Evolutionary conservation across 2,113 vertebrate genomes (phyloP).

Genomic region (Sylvietta virens): DNA sequence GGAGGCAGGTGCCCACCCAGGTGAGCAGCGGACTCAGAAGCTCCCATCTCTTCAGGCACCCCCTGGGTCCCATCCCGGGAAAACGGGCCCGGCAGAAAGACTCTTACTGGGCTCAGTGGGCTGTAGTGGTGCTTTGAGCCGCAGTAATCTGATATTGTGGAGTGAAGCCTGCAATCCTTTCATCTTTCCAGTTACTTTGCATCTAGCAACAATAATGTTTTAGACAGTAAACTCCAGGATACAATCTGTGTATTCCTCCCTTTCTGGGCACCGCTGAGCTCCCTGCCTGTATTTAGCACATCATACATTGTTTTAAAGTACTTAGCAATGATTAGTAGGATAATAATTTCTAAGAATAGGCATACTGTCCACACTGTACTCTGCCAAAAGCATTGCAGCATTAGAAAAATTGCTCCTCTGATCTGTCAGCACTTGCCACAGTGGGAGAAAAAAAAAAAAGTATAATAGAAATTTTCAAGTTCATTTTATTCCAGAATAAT

Average conservation of each 20-base stretch:
- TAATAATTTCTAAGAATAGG: background rate
- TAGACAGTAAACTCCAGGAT: background rate
- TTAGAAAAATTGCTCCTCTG: background rate
- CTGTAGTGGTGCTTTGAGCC: background rate
- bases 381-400: background rate
- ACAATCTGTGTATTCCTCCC: background rate
- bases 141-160: background rate
- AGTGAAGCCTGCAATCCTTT: background rate
- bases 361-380: background rate
- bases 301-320: background rate
- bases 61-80: background rate
- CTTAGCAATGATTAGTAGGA: background rate
- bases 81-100: rapidly evolving
- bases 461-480: background rate
- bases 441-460: background rate
- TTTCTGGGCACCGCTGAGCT: background rate
- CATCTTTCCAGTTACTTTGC: background rate
- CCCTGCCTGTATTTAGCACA: background rate
- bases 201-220: background rate
- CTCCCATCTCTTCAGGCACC: rapidly evolving
- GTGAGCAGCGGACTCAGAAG: background rate
- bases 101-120: background rate
- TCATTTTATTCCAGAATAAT: background rate
- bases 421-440: background rate
- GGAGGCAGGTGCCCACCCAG: background rate